These are phyloP conservation scores for Lindbergichthys nudifrons DNA, from an alignment of 2,797 vertebrate genomes.

Conservation along the genomic window DNA sequence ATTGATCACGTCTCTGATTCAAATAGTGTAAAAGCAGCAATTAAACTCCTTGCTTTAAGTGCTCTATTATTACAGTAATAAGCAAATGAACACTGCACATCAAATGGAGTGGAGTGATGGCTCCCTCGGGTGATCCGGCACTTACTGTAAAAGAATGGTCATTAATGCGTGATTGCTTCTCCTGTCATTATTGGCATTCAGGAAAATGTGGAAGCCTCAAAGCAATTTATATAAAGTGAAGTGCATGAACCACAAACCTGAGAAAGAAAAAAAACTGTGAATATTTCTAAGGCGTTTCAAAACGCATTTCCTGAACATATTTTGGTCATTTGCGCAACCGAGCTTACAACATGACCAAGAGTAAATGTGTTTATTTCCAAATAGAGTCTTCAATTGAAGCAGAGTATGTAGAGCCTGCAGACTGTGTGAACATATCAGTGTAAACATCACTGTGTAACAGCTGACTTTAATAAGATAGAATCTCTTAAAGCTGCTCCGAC, in stretches of 20 bases:
- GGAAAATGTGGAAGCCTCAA: neutral
- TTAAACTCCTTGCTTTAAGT: constrained; percentile 16
- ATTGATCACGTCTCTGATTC: constrained; percentile 21
- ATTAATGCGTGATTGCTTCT: constrained; percentile 18
- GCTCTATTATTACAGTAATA: constrained; percentile 19
- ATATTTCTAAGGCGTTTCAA: neutral
- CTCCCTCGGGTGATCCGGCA: neutral
- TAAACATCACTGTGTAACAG: constrained; percentile 1
- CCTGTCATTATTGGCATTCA: neutral
- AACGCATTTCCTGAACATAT: neutral
- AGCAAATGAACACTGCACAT: constrained; percentile 16
- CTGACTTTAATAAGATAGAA: constrained; percentile 1
- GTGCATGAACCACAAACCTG: neutral
- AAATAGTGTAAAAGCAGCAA: constrained; percentile 23
- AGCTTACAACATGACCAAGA: neutral
- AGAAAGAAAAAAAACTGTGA: neutral
- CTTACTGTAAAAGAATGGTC: neutral
- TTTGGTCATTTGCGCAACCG: neutral
- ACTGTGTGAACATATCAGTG: neutral
- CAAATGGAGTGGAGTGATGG: neutral
- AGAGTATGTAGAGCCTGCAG: neutral
- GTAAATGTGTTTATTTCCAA: constrained; percentile 1
- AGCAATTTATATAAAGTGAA: neutral
- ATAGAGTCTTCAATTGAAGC: neutral
- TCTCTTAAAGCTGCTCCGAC: constrained; percentile 38